Evolutionary conservation across 2,113 vertebrate species (phyloP).

Genomic region (Etheostoma cragini): DNA sequence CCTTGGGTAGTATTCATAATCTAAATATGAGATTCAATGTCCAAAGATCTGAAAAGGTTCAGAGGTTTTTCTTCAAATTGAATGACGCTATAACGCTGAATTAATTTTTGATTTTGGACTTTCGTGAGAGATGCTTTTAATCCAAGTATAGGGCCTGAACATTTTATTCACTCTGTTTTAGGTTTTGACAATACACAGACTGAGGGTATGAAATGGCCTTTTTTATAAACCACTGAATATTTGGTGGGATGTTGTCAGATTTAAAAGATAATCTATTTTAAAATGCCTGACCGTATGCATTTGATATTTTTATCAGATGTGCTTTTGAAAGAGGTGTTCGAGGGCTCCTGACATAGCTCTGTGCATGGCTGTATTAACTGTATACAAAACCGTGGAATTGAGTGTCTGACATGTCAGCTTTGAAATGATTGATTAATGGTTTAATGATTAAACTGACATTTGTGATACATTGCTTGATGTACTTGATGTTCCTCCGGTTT

Average conservation of each 20-base stretch:
- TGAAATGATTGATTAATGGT: constrained; percentile 46
- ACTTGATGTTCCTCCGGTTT: constrained; percentile 21
- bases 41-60: constrained; percentile 17
- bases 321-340: constrained; percentile 10
- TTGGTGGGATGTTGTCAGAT: constrained; percentile 25
- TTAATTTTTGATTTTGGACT: constrained; percentile 52
- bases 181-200: constrained; percentile 25
- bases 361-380: constrained; percentile 50
- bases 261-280: constrained; percentile 48
- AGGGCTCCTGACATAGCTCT: constrained; percentile 32
- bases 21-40: constrained; percentile 20
- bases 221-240: constrained; percentile 38
- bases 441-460: constrained; percentile 76
- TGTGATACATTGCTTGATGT: constrained; percentile 34
- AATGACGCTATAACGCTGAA: constrained; percentile 26
- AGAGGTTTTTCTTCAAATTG: constrained; percentile 45
- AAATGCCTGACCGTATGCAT: constrained; percentile 25
- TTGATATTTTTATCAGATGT: constrained; percentile 16
- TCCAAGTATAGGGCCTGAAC: constrained; percentile 6
- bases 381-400: constrained; percentile 34
- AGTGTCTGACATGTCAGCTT: constrained; percentile 37
- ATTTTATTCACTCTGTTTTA: constrained; percentile 35
- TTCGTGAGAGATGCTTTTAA: constrained; percentile 46
- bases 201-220: constrained; percentile 29
- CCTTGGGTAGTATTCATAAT: neutral